Conservation (phyloP, 1,140 invertebrate genomes). For the Pogonomyrmex californicus region DNA sequence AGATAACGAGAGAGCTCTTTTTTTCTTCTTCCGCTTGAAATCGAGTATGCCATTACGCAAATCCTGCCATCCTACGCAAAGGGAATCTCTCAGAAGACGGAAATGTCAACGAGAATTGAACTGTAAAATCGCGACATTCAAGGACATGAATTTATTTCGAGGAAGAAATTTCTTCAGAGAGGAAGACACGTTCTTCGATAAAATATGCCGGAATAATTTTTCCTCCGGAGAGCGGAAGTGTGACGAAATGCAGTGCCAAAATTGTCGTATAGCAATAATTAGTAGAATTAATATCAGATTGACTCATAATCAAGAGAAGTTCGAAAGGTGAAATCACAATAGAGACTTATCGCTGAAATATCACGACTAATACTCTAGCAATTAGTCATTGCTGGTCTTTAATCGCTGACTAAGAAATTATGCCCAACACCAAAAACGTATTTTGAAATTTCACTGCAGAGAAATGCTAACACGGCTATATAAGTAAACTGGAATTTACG, state of each 20-base stretch:
- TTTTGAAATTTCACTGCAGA: not conserved
- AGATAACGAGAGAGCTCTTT: slow-evolving; percentile 42
- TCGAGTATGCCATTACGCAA: slow-evolving; percentile 28
- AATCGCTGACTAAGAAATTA: not conserved
- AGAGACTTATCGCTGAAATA: not conserved
- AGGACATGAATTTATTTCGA: not conserved
- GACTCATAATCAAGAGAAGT: slow-evolving; percentile 50
- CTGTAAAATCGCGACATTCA: slow-evolving; percentile 43
- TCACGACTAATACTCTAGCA: not conserved
- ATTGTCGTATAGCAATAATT: slow-evolving; percentile 62
- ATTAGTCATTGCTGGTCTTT: not conserved
- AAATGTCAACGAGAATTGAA: slow-evolving; percentile 42
- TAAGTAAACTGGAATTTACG: not conserved
- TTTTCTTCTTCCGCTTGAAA: slow-evolving; percentile 47
- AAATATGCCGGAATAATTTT: not conserved
- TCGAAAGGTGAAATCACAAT: slow-evolving; percentile 3
- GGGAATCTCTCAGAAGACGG: not conserved
- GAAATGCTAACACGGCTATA: not conserved
- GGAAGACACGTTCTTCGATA: not conserved
- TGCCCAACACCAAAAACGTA: not conserved
- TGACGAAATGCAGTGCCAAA: slow-evolving; percentile 52
- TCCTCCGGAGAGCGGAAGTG: not conserved
- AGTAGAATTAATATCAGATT: slow-evolving; percentile 59
- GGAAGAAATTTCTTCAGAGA: not conserved
- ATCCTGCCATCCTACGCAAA: slow-evolving; percentile 40